These are phyloP conservation scores for Formica aserva DNA, from an alignment of 2,888 invertebrate species.

Conservation along the genomic window DNA sequence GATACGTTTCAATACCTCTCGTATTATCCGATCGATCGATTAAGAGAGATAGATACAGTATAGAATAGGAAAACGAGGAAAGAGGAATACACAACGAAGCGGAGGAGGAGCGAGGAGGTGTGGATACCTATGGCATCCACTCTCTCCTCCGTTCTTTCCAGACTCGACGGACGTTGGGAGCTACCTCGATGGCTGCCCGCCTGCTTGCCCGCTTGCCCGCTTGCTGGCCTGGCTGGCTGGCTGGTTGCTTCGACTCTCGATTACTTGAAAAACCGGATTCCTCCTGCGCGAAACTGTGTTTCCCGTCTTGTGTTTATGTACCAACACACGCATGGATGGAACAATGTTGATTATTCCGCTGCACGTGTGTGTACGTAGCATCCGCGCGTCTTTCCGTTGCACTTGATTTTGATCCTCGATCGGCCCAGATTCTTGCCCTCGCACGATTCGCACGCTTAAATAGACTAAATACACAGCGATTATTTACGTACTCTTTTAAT, in stretches of 20 bases:
- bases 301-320: slow-evolving; percentile 81
- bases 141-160: slow-evolving; percentile 66
- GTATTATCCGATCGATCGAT: slow-evolving; percentile 68
- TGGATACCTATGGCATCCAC: slow-evolving; percentile 76
- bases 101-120: slow-evolving; percentile 76
- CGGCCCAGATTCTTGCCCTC: slow-evolving; percentile 32
- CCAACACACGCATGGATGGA: slow-evolving; percentile 67
- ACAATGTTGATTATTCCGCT: slow-evolving; percentile 62
- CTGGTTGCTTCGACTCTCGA: slow-evolving; percentile 77
- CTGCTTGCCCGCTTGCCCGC: slow-evolving; percentile 65
- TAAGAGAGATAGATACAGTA: slow-evolving; percentile 74
- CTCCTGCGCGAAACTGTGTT: slow-evolving; percentile 83
- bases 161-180: slow-evolving; percentile 67
- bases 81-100: slow-evolving; percentile 63
- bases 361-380: slow-evolving; percentile 57
- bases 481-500: neutral
- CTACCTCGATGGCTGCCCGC: slow-evolving; percentile 70
- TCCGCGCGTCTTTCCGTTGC: slow-evolving; percentile 46
- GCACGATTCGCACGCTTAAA: neutral
- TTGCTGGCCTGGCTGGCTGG: slow-evolving; percentile 63
- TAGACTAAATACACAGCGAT: slow-evolving; percentile 7
- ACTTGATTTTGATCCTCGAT: slow-evolving; percentile 26
- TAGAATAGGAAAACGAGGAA: slow-evolving; percentile 72
- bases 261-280: slow-evolving; percentile 85
- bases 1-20: slow-evolving; percentile 80